Evolutionary conservation across 2,888 invertebrate species (phyloP).

Genomic region (Tetheella fluctuosa): DNA sequence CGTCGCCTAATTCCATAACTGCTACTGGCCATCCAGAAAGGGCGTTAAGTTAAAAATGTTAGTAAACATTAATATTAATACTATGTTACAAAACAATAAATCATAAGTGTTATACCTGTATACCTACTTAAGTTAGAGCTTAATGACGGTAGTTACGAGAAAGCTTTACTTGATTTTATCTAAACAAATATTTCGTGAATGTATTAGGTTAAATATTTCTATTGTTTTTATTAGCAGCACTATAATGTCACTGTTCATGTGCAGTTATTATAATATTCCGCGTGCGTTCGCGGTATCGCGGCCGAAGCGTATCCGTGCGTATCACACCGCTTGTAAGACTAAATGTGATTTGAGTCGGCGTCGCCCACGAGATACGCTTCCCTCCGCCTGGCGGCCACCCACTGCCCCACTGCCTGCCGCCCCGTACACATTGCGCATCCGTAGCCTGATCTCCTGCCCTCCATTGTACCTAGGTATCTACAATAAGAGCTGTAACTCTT

Average conservation of each 20-base stretch:
- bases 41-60: constrained; percentile 25
- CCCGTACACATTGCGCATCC: constrained; percentile 33
- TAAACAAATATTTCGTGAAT: not conserved
- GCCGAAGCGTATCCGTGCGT: constrained; percentile 52
- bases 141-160: not conserved
- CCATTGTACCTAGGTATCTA: not conserved
- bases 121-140: not conserved
- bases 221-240: constrained; percentile 14
- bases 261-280: constrained; percentile 28
- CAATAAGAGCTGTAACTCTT: not conserved
- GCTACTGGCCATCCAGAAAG: constrained; percentile 59
- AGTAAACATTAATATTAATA: not conserved
- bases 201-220: not conserved
- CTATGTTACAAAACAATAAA: not conserved
- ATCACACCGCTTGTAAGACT: constrained; percentile 63
- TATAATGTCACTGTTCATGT: constrained; percentile 18
- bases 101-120: not conserved
- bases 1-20: constrained; percentile 76
- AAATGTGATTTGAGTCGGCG: constrained; percentile 69
- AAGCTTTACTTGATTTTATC: not conserved
- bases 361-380: constrained; percentile 54
- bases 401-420: constrained; percentile 53
- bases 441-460: constrained; percentile 29
- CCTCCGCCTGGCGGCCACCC: constrained; percentile 56
- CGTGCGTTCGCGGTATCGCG: constrained; percentile 39